Evolutionary conservation across 2,797 vertebrate species (phyloP).

Genomic region (Fistularia commersonii): DNA sequence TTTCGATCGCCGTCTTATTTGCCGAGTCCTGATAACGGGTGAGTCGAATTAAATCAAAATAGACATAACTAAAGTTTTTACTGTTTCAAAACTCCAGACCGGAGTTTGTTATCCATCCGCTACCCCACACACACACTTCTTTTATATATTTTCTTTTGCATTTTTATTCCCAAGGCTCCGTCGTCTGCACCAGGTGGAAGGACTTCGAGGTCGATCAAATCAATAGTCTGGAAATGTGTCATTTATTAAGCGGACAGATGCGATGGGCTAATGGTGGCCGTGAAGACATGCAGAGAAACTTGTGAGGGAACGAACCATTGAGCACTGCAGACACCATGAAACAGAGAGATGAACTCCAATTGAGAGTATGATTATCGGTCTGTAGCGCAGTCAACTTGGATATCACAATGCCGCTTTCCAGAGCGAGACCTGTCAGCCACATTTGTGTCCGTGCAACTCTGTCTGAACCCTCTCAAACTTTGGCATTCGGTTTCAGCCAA

Average conservation of each 20-base stretch:
- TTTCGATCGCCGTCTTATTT: too few relatives aligned
- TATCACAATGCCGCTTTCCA: conserved; percentile 45
- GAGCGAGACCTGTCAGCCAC: conserved; percentile 51
- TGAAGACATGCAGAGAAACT: conserved; percentile 41
- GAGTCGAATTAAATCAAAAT: too few relatives aligned
- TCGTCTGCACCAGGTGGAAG: conserved; percentile 31
- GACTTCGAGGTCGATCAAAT: conserved; percentile 61
- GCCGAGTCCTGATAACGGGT: too few relatives aligned
- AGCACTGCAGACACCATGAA: conserved; percentile 32
- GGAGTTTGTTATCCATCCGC: conserved; percentile 6
- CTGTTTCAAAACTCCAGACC: too few relatives aligned
- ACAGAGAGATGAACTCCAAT: conserved; percentile 49
- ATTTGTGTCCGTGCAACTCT: conserved; percentile 36
- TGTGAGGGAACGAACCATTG: conserved; percentile 42
- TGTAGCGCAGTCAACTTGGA: conserved; percentile 47
- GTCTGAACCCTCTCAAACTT: conserved; percentile 36
- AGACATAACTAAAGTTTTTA: too few relatives aligned
- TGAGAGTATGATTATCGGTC: conserved; percentile 64
- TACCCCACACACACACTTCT: conserved; percentile 3
- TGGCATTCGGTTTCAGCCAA: conserved; percentile 26
- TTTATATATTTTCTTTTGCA: conserved; percentile 7
- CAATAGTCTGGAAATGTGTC: conserved; percentile 53
- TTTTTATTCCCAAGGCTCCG: conserved; percentile 43
- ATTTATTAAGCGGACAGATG: conserved; percentile 53
- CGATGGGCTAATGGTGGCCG: conserved; percentile 43